Base-by-base conservation (phyloP, 2,888 invertebrate species). In the Lithophane leautieri region DNA sequence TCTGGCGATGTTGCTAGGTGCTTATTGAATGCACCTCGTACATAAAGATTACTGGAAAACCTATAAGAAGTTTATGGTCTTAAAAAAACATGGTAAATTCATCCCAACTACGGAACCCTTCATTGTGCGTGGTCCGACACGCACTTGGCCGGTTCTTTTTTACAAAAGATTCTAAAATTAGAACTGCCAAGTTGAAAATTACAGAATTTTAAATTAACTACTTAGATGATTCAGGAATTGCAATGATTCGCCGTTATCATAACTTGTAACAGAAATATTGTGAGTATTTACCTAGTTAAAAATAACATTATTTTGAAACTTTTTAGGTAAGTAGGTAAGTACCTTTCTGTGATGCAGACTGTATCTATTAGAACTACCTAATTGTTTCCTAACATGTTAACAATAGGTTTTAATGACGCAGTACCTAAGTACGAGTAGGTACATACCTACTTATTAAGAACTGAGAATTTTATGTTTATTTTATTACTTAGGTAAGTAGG, bases 351-450 rank as follows among this genome's bases (percentile, higher is more conserved):
- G 56, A 14, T 54, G 47, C 47, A 58, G 42, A 28, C 66, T 58
- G 66, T 76, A 63, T 47, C 54, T 75, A 34, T 4, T 34, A 34
- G 34, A 34, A 34, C 3, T 34, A 67, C 76, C 42, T 42, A 67
- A 76, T 76, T 52, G n/a, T 75, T 75, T 66, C 75, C 75, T 75
- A 34, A 22, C 58, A 34, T 25, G 34, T 67, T 28, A 75, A 76
- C 76, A 76, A 75, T 76, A 19, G 42, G 2, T 65, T 66, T 42
- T 66, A 65, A 66, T 66, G 56, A 75, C 19, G 50, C 12, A 3
- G 1, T 40, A 73, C 16, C 19, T 71, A 42, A 34, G 34, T 34
- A 4, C 16, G 9, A 34, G 34, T 34, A 4, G 28, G 9, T 71
- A 58, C 4, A 6, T 65, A 52, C 9, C 14, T 65, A 52, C 6